Base-by-base conservation (phyloP, 2,797 vertebrate species). In the Loris lydekkerianus region DNA sequence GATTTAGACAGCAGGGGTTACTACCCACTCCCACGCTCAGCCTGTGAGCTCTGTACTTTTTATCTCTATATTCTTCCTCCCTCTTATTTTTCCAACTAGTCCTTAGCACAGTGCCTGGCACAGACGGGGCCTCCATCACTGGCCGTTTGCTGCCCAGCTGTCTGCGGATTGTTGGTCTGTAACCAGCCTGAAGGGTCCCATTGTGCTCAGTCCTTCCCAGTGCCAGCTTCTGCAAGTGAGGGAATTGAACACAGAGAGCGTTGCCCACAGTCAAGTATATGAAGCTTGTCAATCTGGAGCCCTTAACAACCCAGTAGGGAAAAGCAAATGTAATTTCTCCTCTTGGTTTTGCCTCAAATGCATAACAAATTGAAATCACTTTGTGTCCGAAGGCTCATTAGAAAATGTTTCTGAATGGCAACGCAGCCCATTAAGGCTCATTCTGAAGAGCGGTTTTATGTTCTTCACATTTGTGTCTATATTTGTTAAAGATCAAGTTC, bases 401-500 rank as follows among this genome's bases (percentile, higher is more conserved):
- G 96, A 92, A 97, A 97, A 97, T 95, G 86, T 94, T 97, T 96
- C 95, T 96, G 96, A 97, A 93, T 95, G 91, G 96, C 96, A 97
- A 67, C 3, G 73, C 31, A 81, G 89, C 95, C 95, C 95, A 97
- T 96, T 97, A 97, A 94, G 89, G 84, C 94, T 96, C 97, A 96
- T 97, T 98, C 89, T 94, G 73, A 94, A 93, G 93, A 97, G 91
- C 2, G 77, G 90, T 97, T 97, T 97, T 95, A 97, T 92, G 93
- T 96, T 96, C 97, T 96, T 93, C 95, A 95, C 96, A 92, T 97
- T 97, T 93, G 92, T 92, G 94, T 96, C 97, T 97, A 92, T 97
- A 94, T 98, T 97, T 97, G 97, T 96, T 96, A 96, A 97, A 96
- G 96, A 97, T 97, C 94, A 96, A 96, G 94, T 97, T 97, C 93